Conservation (phyloP, 2,888 invertebrate species). For the Dicyrtoma fusca region DNA sequence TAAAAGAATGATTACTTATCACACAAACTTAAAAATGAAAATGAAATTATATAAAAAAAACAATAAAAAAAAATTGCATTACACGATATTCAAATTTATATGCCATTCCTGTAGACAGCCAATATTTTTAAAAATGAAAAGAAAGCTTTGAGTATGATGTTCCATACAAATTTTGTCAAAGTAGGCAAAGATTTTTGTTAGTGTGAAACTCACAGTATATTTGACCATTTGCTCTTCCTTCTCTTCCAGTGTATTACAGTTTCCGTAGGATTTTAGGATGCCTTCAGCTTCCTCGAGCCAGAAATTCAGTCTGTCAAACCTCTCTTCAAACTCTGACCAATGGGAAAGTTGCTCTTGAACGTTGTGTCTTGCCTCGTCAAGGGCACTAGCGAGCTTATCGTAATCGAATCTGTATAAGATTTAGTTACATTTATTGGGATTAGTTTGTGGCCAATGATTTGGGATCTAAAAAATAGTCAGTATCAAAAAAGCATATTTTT, state of each 20-base stretch:
- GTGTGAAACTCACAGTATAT: conserved; percentile 72
- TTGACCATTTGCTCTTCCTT: conserved; percentile 87
- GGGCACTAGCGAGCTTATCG: conserved; percentile 76
- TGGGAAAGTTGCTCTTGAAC: conserved; percentile 83
- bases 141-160: too few species aligned
- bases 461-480: too few species aligned
- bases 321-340: conserved; percentile 89
- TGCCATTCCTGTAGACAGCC: background rate
- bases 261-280: conserved; percentile 79
- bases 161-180: background rate
- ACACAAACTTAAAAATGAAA: too few species aligned
- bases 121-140: background rate
- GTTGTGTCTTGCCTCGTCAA: conserved; percentile 76
- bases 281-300: conserved; percentile 88
- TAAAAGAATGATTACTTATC: too few species aligned
- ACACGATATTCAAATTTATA: background rate
- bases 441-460: background rate
- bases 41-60: too few species aligned
- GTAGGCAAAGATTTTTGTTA: background rate
- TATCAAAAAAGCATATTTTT: too few species aligned
- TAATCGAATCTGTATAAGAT: conserved; percentile 69
- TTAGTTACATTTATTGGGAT: background rate
- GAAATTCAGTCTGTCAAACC: conserved; percentile 76
- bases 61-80: too few species aligned
- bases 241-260: conserved; percentile 82